A percentile compares a stretch with the other conserved stretches of the same genome.
These are phyloP conservation scores for Lepidurus arcticus DNA, from an alignment of 1,140 invertebrate species.

Conservation along the genomic window DNA sequence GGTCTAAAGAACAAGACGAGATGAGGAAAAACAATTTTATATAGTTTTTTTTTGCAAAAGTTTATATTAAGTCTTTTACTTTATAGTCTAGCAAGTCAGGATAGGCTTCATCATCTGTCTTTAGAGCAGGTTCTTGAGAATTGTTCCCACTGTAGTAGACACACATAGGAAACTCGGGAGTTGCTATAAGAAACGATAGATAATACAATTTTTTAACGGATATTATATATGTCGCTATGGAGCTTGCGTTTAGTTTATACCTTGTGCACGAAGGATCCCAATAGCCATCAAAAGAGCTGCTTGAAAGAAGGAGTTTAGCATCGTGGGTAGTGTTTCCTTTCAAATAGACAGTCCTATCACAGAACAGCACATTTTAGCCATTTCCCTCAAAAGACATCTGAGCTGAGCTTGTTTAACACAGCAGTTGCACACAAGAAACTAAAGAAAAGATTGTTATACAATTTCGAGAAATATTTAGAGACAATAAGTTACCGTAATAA, in stretches of 20 bases:
- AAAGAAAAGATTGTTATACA: not conserved
- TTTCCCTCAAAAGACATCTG: not conserved
- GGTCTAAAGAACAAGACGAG: not conserved
- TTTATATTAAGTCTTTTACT: not conserved
- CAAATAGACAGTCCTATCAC: not conserved
- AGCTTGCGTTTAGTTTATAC: not conserved
- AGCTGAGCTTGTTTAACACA: not conserved
- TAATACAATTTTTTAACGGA: not conserved
- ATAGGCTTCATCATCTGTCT: slow-evolving; percentile 2
- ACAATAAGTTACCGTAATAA: not conserved
- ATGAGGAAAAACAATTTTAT: not conserved
- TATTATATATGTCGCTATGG: not conserved
- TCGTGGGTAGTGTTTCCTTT: not conserved
- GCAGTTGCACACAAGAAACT: not conserved
- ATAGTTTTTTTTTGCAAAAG: not conserved
- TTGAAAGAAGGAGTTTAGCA: not conserved
- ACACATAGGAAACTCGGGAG: not conserved
- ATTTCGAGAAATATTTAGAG: not conserved
- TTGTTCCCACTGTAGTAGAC: not conserved
- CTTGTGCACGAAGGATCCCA: not conserved
- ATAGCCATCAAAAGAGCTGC: not conserved
- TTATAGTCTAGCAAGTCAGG: slow-evolving; percentile 1
- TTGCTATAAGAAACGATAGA: not conserved
- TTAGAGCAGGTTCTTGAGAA: slow-evolving; percentile 14
- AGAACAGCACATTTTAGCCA: slow-evolving; percentile 4